Evolutionary conservation across 2,888 invertebrate genomes (phyloP), one percentile per base, ranked within the genome.

Genomic region (Chrysolina americana): DNA sequence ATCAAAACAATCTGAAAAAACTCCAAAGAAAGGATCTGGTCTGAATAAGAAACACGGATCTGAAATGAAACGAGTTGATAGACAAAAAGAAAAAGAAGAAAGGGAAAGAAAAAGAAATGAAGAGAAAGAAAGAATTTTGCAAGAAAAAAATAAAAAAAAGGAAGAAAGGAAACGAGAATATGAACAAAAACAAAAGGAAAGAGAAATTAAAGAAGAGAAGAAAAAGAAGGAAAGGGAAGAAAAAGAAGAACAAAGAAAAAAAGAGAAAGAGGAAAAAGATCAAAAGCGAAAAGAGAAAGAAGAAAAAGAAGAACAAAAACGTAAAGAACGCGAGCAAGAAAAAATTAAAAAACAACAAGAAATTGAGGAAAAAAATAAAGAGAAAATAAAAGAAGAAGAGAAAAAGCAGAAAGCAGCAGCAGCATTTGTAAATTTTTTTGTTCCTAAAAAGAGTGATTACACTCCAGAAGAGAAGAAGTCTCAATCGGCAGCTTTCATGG

Each of bases 401-500:
- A 94, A 93, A 80, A 94, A 94, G 84, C 94, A 94, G 80, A 95
- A 95, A 84, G 93, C 93, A 0, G 94, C 94, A 0, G 93, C 93
- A 69, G 94, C 93, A 6, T 96, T 97, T 84, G 93, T 91, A 0
- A 96, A 94, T 83, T 97, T 96, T 86, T 97, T 97, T 87, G 92
- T 94, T 0, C 89, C 92, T 3, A 93, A 92, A 83, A 92, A 89
- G 81, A 80, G 81, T 13, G 85, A 85, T 36, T 62, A 65, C 41
- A n/a, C 56, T 9, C 76, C 76, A 68, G 81, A 79, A 56, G 76
- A 79, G 59, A 81, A 76, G 28, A 81, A 79, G 80, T 77, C 78
- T 2, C 82, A 84, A 36, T 71, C 70, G 50, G 89, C 89, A 83
- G 48, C 89, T 15, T 94, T 94, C 82, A 91, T 92, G 89, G 92